phyloP scores from a whole-genome alignment of 2,888 invertebrate genomes.

The Diaprepes abbreviatus region DNA sequence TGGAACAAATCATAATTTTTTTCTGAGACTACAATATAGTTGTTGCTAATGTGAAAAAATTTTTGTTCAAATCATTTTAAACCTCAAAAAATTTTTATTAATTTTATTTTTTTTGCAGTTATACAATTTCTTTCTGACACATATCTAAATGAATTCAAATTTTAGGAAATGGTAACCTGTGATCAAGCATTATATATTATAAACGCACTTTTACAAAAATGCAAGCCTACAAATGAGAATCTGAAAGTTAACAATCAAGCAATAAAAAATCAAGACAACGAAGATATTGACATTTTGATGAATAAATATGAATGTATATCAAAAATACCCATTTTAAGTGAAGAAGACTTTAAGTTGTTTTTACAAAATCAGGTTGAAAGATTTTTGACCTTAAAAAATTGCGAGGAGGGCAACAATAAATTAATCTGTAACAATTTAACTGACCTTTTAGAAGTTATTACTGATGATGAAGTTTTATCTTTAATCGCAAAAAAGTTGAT shows the following conservation, averaged over 20 bases:
- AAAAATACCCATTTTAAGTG: constrained; percentile 52
- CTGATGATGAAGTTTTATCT: constrained; percentile 74
- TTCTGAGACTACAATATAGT: too few species aligned
- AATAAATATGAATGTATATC: constrained; percentile 49
- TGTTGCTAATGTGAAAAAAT: too few species aligned
- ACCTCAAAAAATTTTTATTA: too few species aligned
- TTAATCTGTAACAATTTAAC: not conserved
- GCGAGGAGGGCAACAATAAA: not conserved
- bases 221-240: constrained; percentile 22
- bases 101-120: too few species aligned
- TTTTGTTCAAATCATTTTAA: too few species aligned
- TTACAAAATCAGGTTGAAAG: constrained; percentile 56
- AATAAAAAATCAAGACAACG: constrained; percentile 1
- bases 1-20: too few species aligned
- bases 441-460: constrained; percentile 76
- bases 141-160: too few species aligned
- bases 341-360: constrained; percentile 54
- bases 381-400: constrained; percentile 37
- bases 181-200: constrained; percentile 49
- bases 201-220: constrained; percentile 47
- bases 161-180: constrained; percentile 48
- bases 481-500: constrained; percentile 64
- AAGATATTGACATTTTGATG: constrained; percentile 19
- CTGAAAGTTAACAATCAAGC: not conserved
- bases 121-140: too few species aligned